These are phyloP conservation scores for Heliconius nattereri DNA, from an alignment of 1,140 invertebrate species.

Conservation along the genomic window DNA sequence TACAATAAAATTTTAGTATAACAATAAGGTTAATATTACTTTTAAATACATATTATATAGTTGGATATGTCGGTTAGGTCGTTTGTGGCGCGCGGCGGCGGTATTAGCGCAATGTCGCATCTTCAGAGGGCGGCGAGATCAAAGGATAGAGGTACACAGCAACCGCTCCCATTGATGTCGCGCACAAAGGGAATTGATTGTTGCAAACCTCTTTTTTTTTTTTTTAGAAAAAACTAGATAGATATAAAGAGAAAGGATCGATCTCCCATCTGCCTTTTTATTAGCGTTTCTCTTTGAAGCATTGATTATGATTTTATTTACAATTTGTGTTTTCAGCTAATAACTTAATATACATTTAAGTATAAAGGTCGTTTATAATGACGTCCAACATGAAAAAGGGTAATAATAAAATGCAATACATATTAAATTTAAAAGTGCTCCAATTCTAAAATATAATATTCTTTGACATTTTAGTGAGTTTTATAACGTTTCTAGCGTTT, in stretches of 20 bases:
- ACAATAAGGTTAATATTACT: constrained; percentile 4
- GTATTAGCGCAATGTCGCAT: constrained; percentile 77
- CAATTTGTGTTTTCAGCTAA: neutral
- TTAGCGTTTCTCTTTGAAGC: constrained; percentile 23
- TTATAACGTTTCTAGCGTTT: constrained; percentile 3
- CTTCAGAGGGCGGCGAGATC: constrained; percentile 78
- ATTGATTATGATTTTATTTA: constrained; percentile 7
- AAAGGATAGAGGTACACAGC: constrained; percentile 76
- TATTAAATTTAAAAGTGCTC: constrained; percentile 1
- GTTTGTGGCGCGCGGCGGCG: constrained; percentile 53
- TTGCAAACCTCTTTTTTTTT: constrained; percentile 73
- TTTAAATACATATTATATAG: neutral
- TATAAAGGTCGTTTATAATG: neutral
- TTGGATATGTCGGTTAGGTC: constrained; percentile 54
- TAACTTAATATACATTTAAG: neutral
- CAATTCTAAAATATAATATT: constrained; percentile 13
- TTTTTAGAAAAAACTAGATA: constrained; percentile 57
- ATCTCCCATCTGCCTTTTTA: constrained; percentile 71
- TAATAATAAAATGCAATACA: neutral
- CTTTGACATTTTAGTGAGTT: neutral
- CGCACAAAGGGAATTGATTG: constrained; percentile 80
- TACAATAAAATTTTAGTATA: constrained; percentile 2
- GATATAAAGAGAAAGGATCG: constrained; percentile 63
- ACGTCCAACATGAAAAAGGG: neutral
- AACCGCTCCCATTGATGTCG: constrained; percentile 79